phyloP scores from a whole-genome alignment of 1,140 invertebrate genomes.

The Drosophila pectinifera region DNA sequence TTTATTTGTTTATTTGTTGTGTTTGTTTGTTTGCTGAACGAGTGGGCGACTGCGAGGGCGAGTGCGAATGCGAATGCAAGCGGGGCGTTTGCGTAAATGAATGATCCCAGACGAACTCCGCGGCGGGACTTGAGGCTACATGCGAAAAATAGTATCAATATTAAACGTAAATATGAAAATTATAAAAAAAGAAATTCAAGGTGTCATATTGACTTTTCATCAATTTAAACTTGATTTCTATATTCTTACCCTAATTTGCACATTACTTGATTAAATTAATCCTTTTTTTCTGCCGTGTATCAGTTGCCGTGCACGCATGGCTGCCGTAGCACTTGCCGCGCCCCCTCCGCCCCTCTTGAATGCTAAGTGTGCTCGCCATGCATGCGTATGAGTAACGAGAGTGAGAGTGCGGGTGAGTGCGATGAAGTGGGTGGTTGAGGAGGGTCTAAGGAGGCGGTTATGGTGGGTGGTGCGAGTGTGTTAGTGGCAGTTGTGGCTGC shows the following conservation, averaged over 20 bases:
- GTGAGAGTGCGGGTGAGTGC: slow-evolving; percentile 35
- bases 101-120: slow-evolving; percentile 61
- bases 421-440: slow-evolving; percentile 5
- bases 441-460: slow-evolving; percentile 14
- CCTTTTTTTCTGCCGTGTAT: slow-evolving; percentile 3
- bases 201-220: too few species aligned
- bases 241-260: too few species aligned
- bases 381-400: slow-evolving; percentile 78
- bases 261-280: not conserved
- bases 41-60: slow-evolving; percentile 54
- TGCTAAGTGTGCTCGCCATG: slow-evolving; percentile 75
- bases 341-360: slow-evolving; percentile 36
- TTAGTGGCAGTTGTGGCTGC: slow-evolving; percentile 30
- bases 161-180: too few species aligned
- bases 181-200: too few species aligned
- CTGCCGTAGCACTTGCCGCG: slow-evolving; percentile 64
- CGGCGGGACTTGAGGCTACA: slow-evolving; percentile 23
- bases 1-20: slow-evolving; percentile 28
- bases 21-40: slow-evolving; percentile 57
- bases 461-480: slow-evolving; percentile 11
- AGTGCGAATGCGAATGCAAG: slow-evolving; percentile 31
- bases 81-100: slow-evolving; percentile 74
- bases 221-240: too few species aligned
- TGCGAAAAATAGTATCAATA: not conserved
- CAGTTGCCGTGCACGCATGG: slow-evolving; percentile 56